Conservation (phyloP, 37 sponge, comb jelly and placozoan species). For the Diacarnus erythraeanus region DNA sequence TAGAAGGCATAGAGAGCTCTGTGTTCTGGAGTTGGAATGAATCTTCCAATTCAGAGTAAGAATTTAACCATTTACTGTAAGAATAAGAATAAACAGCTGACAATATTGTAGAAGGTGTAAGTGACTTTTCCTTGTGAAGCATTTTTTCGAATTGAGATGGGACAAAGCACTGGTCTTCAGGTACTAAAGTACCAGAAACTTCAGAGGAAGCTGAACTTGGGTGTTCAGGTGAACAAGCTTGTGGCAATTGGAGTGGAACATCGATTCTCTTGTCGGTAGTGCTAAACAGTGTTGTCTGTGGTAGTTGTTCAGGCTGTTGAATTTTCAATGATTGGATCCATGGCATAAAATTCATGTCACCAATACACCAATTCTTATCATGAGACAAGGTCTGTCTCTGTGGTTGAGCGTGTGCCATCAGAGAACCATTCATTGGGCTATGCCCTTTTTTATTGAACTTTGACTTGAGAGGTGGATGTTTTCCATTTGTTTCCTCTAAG, state of each 20-base stretch:
- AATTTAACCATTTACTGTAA: no score
- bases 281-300: neutral
- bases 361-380: slow-evolving; percentile 24
- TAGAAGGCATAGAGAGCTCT: no score
- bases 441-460: neutral
- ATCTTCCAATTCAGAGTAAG: no score
- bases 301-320: neutral
- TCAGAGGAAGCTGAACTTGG: neutral
- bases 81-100: no score
- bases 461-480: neutral
- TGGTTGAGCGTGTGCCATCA: neutral
- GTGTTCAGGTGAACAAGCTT: neutral
- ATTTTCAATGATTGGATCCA: no score
- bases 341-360: no score
- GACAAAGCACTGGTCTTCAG: neutral
- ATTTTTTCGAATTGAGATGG: neutral
- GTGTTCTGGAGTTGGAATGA: no score
- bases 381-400: neutral
- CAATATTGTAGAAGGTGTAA: no score
- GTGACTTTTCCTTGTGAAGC: no score
- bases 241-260: neutral
- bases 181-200: neutral
- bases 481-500: slow-evolving; percentile 17
- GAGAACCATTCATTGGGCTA: neutral
- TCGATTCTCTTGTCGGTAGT: neutral